Percentiles rank a stretch among this genome's conserved stretches.
These are phyloP conservation scores for Poeciliopsis infans DNA, from an alignment of 2,797 vertebrate species.

Conservation along the genomic window DNA sequence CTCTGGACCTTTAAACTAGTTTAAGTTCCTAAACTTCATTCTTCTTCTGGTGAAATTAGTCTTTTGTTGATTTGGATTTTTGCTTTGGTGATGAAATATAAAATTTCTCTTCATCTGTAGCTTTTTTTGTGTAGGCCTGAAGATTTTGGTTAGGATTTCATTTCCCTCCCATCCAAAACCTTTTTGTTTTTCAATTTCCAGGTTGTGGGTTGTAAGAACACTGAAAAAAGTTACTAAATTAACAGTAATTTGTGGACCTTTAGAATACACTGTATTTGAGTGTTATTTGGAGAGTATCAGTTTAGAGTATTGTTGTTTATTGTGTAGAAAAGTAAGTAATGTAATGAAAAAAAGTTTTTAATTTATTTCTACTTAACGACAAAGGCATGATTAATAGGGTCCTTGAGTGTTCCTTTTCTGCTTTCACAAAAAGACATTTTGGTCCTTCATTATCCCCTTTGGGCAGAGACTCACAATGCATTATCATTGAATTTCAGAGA, in stretches of 20 bases:
- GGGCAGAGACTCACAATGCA: constrained; percentile 41
- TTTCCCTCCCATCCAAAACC: not conserved
- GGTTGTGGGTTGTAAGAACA: not conserved
- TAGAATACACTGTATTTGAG: not conserved
- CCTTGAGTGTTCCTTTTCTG: constrained; percentile 51
- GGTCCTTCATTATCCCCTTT: constrained; percentile 64
- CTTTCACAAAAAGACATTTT: constrained; percentile 57
- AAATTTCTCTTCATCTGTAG: not conserved
- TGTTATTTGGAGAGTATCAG: not conserved
- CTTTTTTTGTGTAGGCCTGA: not conserved
- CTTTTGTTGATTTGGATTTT: not conserved
- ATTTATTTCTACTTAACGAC: constrained; percentile 6
- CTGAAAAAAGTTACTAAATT: not conserved
- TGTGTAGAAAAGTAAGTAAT: not conserved
- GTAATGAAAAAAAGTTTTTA: not conserved
- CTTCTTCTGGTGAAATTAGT: not conserved
- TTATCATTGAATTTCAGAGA: constrained; percentile 70
- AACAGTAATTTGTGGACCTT: not conserved
- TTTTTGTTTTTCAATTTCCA: not conserved
- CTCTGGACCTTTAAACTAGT: not conserved
- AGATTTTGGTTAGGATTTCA: not conserved
- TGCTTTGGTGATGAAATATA: not conserved
- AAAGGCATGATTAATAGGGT: constrained; percentile 39
- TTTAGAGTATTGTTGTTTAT: not conserved
- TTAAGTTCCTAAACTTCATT: not conserved